phyloP scores from a whole-genome alignment of 1,140 invertebrate genomes.

The Nebria ingens region DNA sequence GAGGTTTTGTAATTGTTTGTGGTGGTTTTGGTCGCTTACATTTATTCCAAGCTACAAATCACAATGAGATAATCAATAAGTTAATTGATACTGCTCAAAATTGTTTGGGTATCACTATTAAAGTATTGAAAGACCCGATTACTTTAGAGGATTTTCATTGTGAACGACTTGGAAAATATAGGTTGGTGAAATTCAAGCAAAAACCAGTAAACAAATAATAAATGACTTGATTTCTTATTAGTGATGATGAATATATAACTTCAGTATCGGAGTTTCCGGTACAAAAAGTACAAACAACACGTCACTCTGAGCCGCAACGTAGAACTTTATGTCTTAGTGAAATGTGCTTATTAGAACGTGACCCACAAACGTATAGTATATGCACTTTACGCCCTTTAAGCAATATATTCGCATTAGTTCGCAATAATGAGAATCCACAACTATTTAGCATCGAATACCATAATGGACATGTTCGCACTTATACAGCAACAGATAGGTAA shows the following conservation, averaged over 20 bases:
- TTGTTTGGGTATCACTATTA: slow-evolving; percentile 73
- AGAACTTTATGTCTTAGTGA: slow-evolving; percentile 92
- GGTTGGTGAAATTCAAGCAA: slow-evolving; percentile 44
- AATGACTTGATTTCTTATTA: slow-evolving; percentile 22
- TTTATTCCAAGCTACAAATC: slow-evolving; percentile 74
- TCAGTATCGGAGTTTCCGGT: slow-evolving; percentile 88
- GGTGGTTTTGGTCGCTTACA: slow-evolving; percentile 82
- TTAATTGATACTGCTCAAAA: slow-evolving; percentile 69
- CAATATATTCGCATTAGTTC: slow-evolving; percentile 84
- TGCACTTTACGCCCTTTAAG: slow-evolving; percentile 78
- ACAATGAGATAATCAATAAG: slow-evolving; percentile 77
- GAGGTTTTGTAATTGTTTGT: slow-evolving; percentile 80
- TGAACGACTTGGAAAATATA: slow-evolving; percentile 84
- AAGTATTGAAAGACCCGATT: slow-evolving; percentile 71
- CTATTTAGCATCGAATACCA: slow-evolving; percentile 91
- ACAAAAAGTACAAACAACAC: slow-evolving; percentile 67
- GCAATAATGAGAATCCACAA: slow-evolving; percentile 86
- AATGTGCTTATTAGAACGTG: slow-evolving; percentile 89
- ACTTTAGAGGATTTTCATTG: slow-evolving; percentile 74
- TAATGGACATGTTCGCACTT: slow-evolving; percentile 78
- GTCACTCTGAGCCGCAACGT: slow-evolving; percentile 69
- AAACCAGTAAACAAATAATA: neutral
- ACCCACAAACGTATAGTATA: slow-evolving; percentile 91
- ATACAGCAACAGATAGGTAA: slow-evolving; percentile 73
- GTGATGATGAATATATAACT: slow-evolving; percentile 43